Percentiles rank a stretch among this genome's conserved stretches.
These are phyloP conservation scores for Psittacula cyanocephala DNA, from an alignment of 2,113 vertebrate species.

Conservation along the genomic window DNA sequence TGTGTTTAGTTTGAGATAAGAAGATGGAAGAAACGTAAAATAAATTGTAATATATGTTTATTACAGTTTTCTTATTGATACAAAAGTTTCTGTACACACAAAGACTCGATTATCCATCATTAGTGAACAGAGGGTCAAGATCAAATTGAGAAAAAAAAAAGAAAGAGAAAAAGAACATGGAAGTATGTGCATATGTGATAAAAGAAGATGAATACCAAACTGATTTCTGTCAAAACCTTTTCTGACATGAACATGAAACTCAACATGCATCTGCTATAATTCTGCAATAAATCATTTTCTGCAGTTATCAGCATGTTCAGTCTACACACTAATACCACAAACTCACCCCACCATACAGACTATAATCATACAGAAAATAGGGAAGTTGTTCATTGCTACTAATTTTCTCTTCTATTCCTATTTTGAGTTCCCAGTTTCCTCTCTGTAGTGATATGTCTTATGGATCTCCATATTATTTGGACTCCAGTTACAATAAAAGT, in stretches of 20 bases:
- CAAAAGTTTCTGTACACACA: slow-evolving; percentile 26
- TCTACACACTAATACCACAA: not conserved
- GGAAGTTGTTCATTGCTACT: not conserved
- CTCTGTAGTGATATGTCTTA: not conserved
- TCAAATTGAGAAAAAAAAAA: not conserved
- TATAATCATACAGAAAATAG: not conserved
- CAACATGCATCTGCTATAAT: slow-evolving; percentile 11
- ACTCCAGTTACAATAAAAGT: not conserved
- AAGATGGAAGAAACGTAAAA: slow-evolving; percentile 42
- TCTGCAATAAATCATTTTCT: slow-evolving; percentile 45
- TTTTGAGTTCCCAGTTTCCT: not conserved
- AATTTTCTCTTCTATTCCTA: not conserved
- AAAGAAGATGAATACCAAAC: slow-evolving; percentile 36
- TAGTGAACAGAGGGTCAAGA: slow-evolving; percentile 47
- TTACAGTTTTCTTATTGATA: slow-evolving; percentile 41
- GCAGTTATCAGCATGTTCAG: not conserved
- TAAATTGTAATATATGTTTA: slow-evolving; percentile 53
- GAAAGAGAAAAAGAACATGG: not conserved
- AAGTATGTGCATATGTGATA: not conserved
- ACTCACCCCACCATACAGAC: not conserved
- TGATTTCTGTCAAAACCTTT: slow-evolving; percentile 54
- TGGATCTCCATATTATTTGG: not conserved
- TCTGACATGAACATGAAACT: slow-evolving; percentile 58
- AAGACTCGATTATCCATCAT: slow-evolving; percentile 27
- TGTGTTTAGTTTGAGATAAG: slow-evolving; percentile 25